Evolutionary conservation across 2,888 invertebrate genomes (phyloP), one percentile per base, ranked within the genome.

Genomic region (Pachliopta kotzebuea): DNA sequence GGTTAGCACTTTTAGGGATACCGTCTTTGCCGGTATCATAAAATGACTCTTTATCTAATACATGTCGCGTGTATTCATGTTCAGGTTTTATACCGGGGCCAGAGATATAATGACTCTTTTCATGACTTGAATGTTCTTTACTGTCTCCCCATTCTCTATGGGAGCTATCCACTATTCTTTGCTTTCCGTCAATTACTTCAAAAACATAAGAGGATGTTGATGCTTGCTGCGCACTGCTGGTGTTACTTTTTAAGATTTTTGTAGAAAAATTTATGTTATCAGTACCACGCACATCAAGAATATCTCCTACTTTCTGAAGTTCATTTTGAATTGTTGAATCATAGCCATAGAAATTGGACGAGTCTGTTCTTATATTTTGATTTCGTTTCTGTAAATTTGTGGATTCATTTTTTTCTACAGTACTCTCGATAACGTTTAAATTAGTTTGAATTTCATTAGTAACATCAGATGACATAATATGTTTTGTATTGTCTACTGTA

Each of bases 201-300:
- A 95, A 89, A 4, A 92, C 93, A 72, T 94, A 95, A 56, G 94
- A 94, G 8, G 93, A 93, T 9, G 93, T 92, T 20, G 94, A 93
- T 62, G 93, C 94, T 82, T 94, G 93, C 60, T 93, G 89, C 58
- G 91, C 90, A 64, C 94, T 93, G 66, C 93, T 92, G 55, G 92
- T 92, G 70, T 92, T 91, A 70, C 93, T 92, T 72, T 94, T 92
- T 65, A 93, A 84, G 52, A 92, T 88, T 79, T 90, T 89, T 64
- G 78, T 93, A 54, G 83, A 92, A 81, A 85, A 88, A 68, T 90
- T 85, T 26, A 89, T 74, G 68, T 87, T 85, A 69, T 88, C 78
- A 17, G 80, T 80, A 67, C 87, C 77, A 56, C 79, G 78, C 42
- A 89, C 84, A 71, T 90, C 83, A 63, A 91, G 77, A 72, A 90